Conservation (phyloP, 2,888 invertebrate species). For the Oconnorella tubifera region DNA sequence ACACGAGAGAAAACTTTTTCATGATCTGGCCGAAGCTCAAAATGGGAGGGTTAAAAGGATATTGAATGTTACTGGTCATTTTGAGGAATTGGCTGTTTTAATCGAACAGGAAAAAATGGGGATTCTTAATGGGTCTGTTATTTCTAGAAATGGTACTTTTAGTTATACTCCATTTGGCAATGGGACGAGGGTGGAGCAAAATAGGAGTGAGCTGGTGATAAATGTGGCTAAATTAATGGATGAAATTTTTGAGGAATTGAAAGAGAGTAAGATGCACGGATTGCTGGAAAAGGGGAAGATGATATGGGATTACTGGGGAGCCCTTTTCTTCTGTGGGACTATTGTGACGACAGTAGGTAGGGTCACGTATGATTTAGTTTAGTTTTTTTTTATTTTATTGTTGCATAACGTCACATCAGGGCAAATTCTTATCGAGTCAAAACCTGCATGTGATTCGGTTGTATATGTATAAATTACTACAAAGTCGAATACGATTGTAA, state of each 20-base stretch:
- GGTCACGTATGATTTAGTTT: too few relatives aligned
- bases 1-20: slow-evolving; percentile 5
- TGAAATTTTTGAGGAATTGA: background rate
- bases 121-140: too few relatives aligned
- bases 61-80: background rate
- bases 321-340: slow-evolving; percentile 26
- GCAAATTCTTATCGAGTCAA: too few relatives aligned
- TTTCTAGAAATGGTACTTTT: too few relatives aligned
- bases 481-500: too few relatives aligned
- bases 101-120: background rate
- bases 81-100: background rate
- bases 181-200: too few relatives aligned
- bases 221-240: background rate
- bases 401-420: too few relatives aligned
- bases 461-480: too few relatives aligned
- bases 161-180: too few relatives aligned
- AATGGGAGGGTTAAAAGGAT: background rate
- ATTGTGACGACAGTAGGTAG: slow-evolving; percentile 22
- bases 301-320: slow-evolving; percentile 12
- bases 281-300: background rate
- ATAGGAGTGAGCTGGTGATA: too few relatives aligned
- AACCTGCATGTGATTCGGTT: too few relatives aligned
- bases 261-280: background rate
- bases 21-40: background rate
- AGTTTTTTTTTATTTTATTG: too few relatives aligned